A percentile compares a stretch with the other conserved stretches of the same genome.
phyloP scores from a whole-genome alignment of 2,113 vertebrate species.

The Charadrius vociferus region DNA sequence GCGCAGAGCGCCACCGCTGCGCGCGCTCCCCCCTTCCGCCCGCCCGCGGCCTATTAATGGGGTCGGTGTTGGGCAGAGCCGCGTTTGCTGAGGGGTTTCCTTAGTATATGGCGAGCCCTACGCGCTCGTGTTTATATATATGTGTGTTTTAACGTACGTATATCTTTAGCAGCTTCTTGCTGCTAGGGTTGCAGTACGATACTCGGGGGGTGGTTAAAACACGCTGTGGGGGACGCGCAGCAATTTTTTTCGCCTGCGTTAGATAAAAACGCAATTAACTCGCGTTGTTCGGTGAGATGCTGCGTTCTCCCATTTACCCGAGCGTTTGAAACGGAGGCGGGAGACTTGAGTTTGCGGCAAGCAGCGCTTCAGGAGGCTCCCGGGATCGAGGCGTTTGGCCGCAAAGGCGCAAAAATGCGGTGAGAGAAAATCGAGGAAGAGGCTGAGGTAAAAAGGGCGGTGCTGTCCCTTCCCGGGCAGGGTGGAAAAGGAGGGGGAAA shows the following conservation, averaged over 20 bases:
- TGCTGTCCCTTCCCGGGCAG: rapidly evolving
- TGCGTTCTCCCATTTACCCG: rapidly evolving
- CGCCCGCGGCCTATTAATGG: too few species aligned
- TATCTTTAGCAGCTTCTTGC: neutral
- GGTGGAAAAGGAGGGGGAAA: rapidly evolving
- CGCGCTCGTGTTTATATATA: rapidly evolving
- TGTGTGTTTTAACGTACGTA: rapidly evolving
- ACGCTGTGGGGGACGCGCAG: neutral
- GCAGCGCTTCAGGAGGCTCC: rapidly evolving
- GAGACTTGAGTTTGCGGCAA: rapidly evolving
- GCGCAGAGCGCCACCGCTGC: neutral
- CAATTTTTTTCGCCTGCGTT: rapidly evolving
- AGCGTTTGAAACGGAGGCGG: rapidly evolving
- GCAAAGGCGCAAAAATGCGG: neutral
- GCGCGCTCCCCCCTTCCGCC: too few species aligned
- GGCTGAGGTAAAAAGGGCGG: neutral
- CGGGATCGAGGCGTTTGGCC: too few species aligned
- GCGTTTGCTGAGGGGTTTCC: too few species aligned
- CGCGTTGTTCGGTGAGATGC: rapidly evolving
- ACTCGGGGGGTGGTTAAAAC: neutral
- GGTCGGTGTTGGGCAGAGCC: too few species aligned
- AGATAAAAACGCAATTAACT: neutral
- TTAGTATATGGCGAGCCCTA: too few species aligned
- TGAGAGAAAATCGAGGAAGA: neutral
- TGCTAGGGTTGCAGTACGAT: too few species aligned